phyloP scores from a whole-genome alignment of 2,797 vertebrate genomes.

The Caiman crocodilus region DNA sequence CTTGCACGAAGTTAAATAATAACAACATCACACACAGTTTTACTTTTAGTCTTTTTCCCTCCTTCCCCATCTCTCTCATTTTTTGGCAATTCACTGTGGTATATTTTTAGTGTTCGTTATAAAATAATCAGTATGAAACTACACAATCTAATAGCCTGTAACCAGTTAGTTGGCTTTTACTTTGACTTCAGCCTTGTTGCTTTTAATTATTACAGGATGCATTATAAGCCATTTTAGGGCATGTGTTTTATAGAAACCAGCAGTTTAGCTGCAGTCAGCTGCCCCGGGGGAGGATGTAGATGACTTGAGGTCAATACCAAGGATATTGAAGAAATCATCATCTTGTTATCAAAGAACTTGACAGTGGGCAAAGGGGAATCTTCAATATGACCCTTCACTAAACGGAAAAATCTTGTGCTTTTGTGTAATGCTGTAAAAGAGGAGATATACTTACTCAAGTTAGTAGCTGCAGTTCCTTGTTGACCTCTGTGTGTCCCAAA shows the following conservation, averaged over 20 bases:
- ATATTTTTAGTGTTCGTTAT: neutral
- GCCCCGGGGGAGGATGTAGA: conserved; percentile 43
- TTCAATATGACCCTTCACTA: conserved; percentile 35
- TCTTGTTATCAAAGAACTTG: conserved; percentile 6
- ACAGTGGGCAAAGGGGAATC: neutral
- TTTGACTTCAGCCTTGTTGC: neutral
- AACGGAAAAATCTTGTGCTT: conserved; percentile 20
- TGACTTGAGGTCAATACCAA: conserved; percentile 47
- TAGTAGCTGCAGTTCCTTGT: neutral
- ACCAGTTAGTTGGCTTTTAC: neutral
- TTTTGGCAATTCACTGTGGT: neutral
- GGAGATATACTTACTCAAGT: neutral
- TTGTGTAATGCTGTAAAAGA: neutral
- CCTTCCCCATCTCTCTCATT: conserved; percentile 15
- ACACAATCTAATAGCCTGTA: neutral
- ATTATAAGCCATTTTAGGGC: conserved; percentile 41
- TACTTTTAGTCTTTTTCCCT: conserved; percentile 8
- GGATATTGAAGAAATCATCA: conserved; percentile 48
- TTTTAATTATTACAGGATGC: conserved; percentile 38
- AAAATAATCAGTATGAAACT: neutral
- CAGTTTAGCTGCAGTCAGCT: conserved; percentile 51
- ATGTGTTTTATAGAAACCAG: conserved; percentile 30
- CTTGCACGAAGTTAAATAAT: conserved; percentile 22
- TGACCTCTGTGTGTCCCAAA: neutral
- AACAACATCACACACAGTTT: neutral